A percentile compares a stretch with the other conserved stretches of the same genome.
phyloP scores from a whole-genome alignment of 2,113 vertebrate genomes.

The Tautogolabrus adspersus region DNA sequence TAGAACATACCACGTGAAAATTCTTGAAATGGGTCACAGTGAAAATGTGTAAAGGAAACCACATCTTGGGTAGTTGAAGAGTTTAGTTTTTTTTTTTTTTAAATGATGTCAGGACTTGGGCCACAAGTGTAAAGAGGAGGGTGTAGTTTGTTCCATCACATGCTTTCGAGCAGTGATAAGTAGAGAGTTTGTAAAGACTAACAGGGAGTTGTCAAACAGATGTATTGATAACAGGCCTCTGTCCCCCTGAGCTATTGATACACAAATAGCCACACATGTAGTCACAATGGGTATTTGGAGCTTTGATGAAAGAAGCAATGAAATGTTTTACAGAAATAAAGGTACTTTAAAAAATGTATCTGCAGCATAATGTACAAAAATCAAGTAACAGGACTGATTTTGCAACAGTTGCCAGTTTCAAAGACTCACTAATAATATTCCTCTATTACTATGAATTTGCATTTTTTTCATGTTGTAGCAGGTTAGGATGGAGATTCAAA shows the following conservation, averaged over 20 bases:
- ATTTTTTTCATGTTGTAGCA: too few species aligned
- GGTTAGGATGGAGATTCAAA: too few species aligned
- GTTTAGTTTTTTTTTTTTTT: too few species aligned
- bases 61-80: not conserved
- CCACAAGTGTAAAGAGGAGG: not conserved
- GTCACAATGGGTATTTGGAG: not conserved
- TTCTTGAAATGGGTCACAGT: not conserved
- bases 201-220: conserved; percentile 40
- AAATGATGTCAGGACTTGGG: too few species aligned
- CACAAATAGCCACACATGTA: not conserved
- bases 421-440: too few species aligned
- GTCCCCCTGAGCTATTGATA: not conserved
- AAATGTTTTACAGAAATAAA: too few species aligned
- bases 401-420: too few species aligned
- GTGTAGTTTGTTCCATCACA: not conserved
- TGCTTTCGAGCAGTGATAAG: conserved; percentile 23
- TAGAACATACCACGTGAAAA: not conserved
- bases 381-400: too few species aligned
- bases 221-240: conserved; percentile 16
- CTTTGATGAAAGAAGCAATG: too few species aligned
- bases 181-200: not conserved
- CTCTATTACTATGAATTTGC: too few species aligned
- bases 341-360: too few species aligned
- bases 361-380: too few species aligned
- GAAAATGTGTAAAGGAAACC: not conserved